Evolutionary conservation across 2,888 invertebrate genomes (phyloP), one percentile per base, ranked within the genome.

Genomic region (Gisinianus flammeolus): DNA sequence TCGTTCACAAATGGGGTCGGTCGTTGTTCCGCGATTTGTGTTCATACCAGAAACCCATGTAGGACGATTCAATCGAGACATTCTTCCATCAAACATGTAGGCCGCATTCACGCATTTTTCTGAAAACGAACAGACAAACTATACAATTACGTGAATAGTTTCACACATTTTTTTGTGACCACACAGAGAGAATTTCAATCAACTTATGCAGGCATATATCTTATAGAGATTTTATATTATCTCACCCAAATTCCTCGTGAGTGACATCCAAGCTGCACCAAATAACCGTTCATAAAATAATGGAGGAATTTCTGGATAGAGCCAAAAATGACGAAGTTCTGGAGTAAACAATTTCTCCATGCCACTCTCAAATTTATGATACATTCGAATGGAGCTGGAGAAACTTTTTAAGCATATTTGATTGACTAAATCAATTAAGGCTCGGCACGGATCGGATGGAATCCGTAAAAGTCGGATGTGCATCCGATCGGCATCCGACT

Each of bases 291-390:
- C 62, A 24, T 64, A 28, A 64, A 64, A 64, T n/a, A 6, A 16
- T 64, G 62, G 16, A 4, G 12, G 24, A 6, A 26, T 64, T 26
- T 64, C 62, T 3, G 62, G 62, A 16, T 64, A 28, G 12, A 64
- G 28, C 62, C 62, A 64, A 8, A 64, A 28, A 28, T 28, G 10
- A 4, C 62, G 62, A 8, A 64, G 62, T 4, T 24, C 62, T 6
- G 24, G n/a, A 6, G 62, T 64, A 16, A 64, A 64, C 16, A 64
- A 64, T 28, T 24, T 28, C 16, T 64, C 62, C 62, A 64, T 64
- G 3, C 62, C 62, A 12, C 26, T 10, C 16, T 28, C 28, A 64
- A 64, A 64, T 24, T 12, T 26, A 12, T 28, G 62, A 26, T 64
- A 64, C 16, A 16, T 6, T 64, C 26, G 62, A 8, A 64, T 12